Conservation (phyloP, 2,797 vertebrate species). For the Falco cherrug region DNA sequence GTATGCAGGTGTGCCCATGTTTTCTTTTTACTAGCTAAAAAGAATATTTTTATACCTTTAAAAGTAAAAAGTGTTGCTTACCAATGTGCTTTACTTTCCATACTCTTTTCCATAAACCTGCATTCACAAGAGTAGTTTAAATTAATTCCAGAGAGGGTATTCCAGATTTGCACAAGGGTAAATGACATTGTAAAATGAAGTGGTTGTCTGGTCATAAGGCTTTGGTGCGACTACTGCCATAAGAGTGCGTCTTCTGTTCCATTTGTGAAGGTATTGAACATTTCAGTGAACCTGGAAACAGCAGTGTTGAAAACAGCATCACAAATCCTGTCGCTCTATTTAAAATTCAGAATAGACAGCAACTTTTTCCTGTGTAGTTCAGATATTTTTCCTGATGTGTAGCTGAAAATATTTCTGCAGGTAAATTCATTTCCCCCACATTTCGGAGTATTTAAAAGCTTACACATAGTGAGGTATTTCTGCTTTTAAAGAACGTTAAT, state of each 20-base stretch:
- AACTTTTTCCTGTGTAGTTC: not conserved
- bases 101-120: not conserved
- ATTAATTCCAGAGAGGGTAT: not conserved
- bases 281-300: not conserved
- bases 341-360: not conserved
- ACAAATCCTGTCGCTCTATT: not conserved
- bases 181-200: not conserved
- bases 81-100: not conserved
- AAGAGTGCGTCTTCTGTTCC: not conserved
- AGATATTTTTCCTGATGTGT: not conserved
- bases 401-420: constrained; percentile 20
- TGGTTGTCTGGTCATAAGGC: not conserved
- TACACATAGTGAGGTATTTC: not conserved
- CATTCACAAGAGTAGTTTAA: not conserved
- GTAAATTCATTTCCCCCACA: not conserved
- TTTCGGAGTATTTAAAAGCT: not conserved
- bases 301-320: not conserved
- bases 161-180: not conserved
- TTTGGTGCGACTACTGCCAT: not conserved
- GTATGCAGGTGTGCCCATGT: no score
- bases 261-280: not conserved
- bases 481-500: not conserved
- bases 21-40: not conserved
- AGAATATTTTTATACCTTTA: not conserved
- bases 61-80: not conserved